Evolutionary conservation across 2,888 invertebrate species (phyloP), one percentile per base, ranked within the genome.

Genomic region (Drosophila bunnanda): DNA sequence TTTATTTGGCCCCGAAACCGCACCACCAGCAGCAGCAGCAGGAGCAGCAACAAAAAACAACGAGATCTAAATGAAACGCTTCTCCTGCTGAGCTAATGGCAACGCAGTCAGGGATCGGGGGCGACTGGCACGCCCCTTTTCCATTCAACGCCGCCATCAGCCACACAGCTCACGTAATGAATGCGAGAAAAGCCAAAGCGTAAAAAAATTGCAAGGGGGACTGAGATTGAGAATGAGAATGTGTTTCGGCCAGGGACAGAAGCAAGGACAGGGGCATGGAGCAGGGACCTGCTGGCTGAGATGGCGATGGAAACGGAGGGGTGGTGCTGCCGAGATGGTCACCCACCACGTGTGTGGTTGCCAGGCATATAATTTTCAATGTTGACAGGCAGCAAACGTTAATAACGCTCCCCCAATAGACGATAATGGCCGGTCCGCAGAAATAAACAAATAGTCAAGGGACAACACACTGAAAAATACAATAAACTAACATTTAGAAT

Each of bases 361-460:
- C 55, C 73, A 74, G 76, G 69, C 84, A 79, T 84, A 85, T 87
- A 85, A 89, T 85, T 87, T 87, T 78, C 84, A 87, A 74, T 89
- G 82, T 79, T 79, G 85, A 84, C 89, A 89, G 88, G 67, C 79
- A 80, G 80, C 84, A 81, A 83, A 89, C 79, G 85, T 89, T 85
- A 85, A 85, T 85, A 85, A 87, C 88, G 84, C 78, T 71, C 84
- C 81, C 56, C 50, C 50, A 15, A 87, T 83, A 76, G 73, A 86
- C 81, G 87, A 76, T 88, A 85, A 86, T 86, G 84, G 80, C 52
- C 69, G 34, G 38, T 57, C 44, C 74, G 66, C 52, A 68, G 62
- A 67, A 65, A 72, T 61, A 69, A 65, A 74, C 66, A 87, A 82
- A 84, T 72, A 72, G 53, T 48, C 30, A 20, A 22, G 13, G 44